A percentile compares a stretch with the other conserved stretches of the same genome.
Evolutionary conservation across 2,113 vertebrate species (phyloP).

Genomic region (Megaceryle maxima): DNA sequence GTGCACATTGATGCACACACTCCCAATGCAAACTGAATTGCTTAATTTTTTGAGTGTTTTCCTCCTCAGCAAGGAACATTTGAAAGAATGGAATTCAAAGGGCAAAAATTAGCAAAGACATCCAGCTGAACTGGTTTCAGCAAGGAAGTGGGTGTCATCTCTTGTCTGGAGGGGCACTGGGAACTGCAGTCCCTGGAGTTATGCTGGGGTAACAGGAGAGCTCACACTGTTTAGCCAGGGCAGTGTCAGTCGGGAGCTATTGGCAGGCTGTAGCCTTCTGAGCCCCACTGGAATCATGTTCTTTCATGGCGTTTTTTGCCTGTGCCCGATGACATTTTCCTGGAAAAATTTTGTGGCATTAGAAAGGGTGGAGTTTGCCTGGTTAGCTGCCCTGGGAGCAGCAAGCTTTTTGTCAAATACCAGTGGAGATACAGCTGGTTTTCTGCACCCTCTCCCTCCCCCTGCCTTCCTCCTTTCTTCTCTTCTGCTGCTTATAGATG

Average conservation of each 20-base stretch:
- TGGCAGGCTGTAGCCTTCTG: background rate
- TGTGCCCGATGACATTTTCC: background rate
- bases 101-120: background rate
- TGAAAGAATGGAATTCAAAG: background rate
- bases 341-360: background rate
- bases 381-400: background rate
- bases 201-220: background rate
- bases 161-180: background rate
- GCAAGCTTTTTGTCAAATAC: background rate
- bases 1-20: background rate
- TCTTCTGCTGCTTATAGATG: accelerated
- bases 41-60: background rate
- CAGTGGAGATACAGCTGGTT: background rate
- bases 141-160: background rate
- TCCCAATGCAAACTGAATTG: background rate
- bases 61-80: background rate
- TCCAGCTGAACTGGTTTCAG: background rate
- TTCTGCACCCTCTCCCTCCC: background rate
- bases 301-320: background rate
- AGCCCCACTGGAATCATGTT: too few relatives aligned
- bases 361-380: background rate
- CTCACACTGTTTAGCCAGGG: background rate
- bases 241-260: background rate
- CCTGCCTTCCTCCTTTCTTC: background rate
- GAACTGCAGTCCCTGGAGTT: background rate